Evolutionary conservation across 2,888 invertebrate genomes (phyloP), one percentile per base, ranked within the genome.

Genomic region (Heliothis peltigera): DNA sequence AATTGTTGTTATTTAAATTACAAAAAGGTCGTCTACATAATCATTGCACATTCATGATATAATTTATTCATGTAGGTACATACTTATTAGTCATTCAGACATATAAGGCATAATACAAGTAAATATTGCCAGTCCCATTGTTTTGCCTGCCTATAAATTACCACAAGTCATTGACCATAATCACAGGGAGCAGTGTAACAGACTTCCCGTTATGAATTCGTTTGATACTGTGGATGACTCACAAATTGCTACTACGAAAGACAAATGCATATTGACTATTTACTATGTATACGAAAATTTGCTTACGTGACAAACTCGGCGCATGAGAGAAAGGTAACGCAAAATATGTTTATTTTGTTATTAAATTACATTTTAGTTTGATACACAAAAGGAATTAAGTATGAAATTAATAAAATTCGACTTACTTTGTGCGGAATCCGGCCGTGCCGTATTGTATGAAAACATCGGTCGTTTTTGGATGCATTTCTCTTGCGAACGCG

Each of bases 361-460:
- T 73, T 75, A 64, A 75, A 71, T 80, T 81, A 82, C 83, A 82
- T 71, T 78, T 81, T 70, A 79, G 64, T 62, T 57, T 67, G 67
- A 78, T 60, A 75, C 78, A 77, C 71, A 51, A 68, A 73, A 75
- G 61, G 66, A 76, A 77, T 44, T 54, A 32, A 68, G 74, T 75
- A 83, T 77, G 68, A 77, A 44, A 77, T 79, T 78, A 65, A 21
- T 28, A 77, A 76, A 83, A 75, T 79, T 80, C 74, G 83, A 95
- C 96, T 96, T 92, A 97, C 97, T 96, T 97, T 84, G 97, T 97
- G 84, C 98, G 96, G 90, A 98, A 98, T 86, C 98, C 98, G 80
- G 98, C 97, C 68, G 98, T 98, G 80, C 98, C 98, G 95, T 98
- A 98, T 91, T 97, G 96, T 81, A 98, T 96, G 85, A 95, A 95